Conservation (phyloP, 2,797 vertebrate species). For the Syndactyla subalaris region DNA sequence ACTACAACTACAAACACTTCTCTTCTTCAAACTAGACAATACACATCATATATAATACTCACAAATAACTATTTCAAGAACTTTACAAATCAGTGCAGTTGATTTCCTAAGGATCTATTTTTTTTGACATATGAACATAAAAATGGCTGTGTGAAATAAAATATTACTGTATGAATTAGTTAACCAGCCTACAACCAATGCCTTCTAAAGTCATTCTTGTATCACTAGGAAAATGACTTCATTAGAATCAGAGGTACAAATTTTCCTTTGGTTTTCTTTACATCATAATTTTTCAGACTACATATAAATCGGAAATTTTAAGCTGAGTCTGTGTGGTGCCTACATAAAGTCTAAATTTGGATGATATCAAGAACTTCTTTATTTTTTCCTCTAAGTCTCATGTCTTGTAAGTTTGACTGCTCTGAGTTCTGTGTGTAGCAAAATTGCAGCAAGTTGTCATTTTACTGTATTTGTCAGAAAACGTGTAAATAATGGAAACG, state of each 20-base stretch:
- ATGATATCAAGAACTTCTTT: constrained; percentile 13
- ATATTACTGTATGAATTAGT: neutral
- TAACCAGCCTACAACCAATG: neutral
- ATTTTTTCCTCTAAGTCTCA: neutral
- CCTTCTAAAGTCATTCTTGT: neutral
- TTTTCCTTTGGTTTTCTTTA: neutral
- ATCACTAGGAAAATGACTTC: neutral
- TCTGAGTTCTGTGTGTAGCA: neutral
- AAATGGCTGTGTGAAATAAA: neutral
- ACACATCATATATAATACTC: neutral
- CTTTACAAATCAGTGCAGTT: neutral
- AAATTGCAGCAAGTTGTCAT: neutral
- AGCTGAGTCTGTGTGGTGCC: neutral
- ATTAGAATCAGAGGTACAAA: neutral
- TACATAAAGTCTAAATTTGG: constrained; percentile 26
- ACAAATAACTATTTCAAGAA: neutral
- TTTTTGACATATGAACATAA: neutral
- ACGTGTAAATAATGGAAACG: neutral
- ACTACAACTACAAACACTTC: neutral
- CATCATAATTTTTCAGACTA: neutral
- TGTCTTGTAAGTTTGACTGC: neutral
- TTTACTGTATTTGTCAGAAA: neutral
- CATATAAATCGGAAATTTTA: neutral
- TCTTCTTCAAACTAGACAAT: neutral
- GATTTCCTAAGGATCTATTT: neutral